phyloP scores from a whole-genome alignment of 2,797 vertebrate genomes.

The Cossypha niveicapilla region DNA sequence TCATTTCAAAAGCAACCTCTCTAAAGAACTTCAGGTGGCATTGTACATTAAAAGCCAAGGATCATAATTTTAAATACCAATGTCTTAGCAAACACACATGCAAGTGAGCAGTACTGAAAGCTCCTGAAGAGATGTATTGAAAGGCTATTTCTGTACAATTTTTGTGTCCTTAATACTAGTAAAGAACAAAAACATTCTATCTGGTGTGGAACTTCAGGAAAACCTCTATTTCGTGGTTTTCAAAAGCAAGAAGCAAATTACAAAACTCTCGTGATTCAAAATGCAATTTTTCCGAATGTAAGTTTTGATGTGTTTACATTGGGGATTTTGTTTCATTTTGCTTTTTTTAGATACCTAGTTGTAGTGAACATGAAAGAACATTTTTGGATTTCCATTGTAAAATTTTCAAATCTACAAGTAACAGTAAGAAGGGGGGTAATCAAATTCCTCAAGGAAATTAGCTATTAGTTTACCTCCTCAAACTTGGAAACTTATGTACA shows the following conservation, averaged over 20 bases:
- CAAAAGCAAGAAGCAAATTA: neutral
- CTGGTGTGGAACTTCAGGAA: neutral
- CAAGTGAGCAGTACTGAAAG: neutral
- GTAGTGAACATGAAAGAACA: neutral
- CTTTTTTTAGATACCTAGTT: neutral
- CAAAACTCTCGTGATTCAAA: neutral
- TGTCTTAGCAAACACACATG: neutral
- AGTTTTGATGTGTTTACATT: accelerated
- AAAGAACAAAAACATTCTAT: neutral
- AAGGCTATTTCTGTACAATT: neutral
- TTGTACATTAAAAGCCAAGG: neutral
- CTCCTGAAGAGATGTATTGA: neutral
- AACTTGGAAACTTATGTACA: neutral
- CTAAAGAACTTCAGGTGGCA: neutral
- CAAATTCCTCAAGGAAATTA: neutral
- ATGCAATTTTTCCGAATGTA: accelerated
- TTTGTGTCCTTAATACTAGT: neutral
- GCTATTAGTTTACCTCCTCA: neutral
- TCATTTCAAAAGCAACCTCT: neutral
- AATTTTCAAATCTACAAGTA: neutral
- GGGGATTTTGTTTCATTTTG: accelerated
- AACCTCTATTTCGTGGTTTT: neutral
- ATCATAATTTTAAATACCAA: neutral
- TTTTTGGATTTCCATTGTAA: neutral
- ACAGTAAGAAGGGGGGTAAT: accelerated